Evolutionary conservation across 2,113 vertebrate species (phyloP).

Genomic region (Phaetusa simplex): DNA sequence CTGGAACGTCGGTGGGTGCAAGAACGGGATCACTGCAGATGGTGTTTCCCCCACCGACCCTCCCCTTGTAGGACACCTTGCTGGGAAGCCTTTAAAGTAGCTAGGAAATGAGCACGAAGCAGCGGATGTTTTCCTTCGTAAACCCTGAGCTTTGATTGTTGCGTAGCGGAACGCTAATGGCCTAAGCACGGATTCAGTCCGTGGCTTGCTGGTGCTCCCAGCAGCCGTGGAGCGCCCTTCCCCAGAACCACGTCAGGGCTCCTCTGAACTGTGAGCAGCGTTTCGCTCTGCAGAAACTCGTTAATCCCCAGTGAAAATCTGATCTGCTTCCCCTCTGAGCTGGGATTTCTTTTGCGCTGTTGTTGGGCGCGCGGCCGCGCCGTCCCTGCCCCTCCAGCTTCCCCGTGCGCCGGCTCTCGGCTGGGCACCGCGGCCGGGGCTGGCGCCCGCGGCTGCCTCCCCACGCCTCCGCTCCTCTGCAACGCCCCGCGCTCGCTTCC

Average conservation of each 20-base stretch:
- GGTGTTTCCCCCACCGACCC: neutral
- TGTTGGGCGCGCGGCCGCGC: neutral
- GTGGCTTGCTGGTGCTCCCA: neutral
- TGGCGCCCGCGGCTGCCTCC: fast-evolving
- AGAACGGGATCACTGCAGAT: neutral
- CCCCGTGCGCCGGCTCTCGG: neutral
- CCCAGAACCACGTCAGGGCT: neutral
- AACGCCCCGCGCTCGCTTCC: fast-evolving
- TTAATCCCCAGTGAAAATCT: neutral
- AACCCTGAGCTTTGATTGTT: neutral
- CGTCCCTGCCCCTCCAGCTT: neutral
- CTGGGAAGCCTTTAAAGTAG: neutral
- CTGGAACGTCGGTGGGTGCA: neutral
- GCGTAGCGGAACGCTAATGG: fast-evolving
- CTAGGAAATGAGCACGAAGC: neutral
- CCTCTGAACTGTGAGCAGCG: neutral
- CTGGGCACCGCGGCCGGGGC: neutral
- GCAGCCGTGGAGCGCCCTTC: neutral
- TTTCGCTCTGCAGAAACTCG: neutral
- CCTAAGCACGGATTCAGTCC: neutral
- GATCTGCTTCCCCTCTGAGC: neutral
- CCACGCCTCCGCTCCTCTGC: neutral
- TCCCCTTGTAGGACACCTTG: neutral
- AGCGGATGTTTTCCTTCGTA: neutral
- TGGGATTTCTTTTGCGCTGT: neutral